phyloP scores from a whole-genome alignment of 1,140 invertebrate genomes.

The Drosophila asahinai region DNA sequence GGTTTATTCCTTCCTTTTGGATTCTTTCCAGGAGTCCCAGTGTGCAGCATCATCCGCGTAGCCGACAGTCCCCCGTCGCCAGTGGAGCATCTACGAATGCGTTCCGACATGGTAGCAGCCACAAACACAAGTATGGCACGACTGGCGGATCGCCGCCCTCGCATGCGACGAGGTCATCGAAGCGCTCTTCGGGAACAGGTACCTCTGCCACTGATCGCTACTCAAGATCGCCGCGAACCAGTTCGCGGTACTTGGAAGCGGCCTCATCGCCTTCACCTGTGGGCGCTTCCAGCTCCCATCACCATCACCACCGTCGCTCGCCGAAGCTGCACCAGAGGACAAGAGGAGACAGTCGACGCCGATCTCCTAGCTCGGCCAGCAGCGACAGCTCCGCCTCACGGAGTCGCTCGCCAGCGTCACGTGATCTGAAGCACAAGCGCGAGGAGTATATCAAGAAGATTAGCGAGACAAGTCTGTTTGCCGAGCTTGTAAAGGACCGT shows the following conservation, averaged over 20 bases:
- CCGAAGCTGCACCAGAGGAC: conserved; percentile 53
- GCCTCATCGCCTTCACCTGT: conserved; percentile 63
- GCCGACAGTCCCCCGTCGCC: conserved; percentile 62
- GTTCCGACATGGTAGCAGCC: conserved; percentile 65
- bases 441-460: conserved; percentile 90
- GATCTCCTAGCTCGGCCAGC: conserved; percentile 66
- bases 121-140: conserved; percentile 69
- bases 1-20: not conserved
- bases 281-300: conserved; percentile 62
- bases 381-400: conserved; percentile 63
- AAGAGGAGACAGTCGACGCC: conserved; percentile 56
- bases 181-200: conserved; percentile 65
- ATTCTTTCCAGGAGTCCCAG: conserved; percentile 69
- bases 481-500: conserved; percentile 93
- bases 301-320: conserved; percentile 63
- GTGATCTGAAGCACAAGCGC: conserved; percentile 85
- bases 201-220: conserved; percentile 55
- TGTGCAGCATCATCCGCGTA: conserved; percentile 67
- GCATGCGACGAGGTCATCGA: conserved; percentile 65
- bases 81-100: conserved; percentile 53
- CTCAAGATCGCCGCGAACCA: conserved; percentile 68
- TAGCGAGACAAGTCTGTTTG: conserved; percentile 93
- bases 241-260: conserved; percentile 66
- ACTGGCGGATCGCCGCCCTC: conserved; percentile 55
- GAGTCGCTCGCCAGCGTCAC: conserved; percentile 67